Evolutionary conservation across 2,888 invertebrate genomes (phyloP), one percentile per base, ranked within the genome.

Genomic region (Epistrophella euchroma): DNA sequence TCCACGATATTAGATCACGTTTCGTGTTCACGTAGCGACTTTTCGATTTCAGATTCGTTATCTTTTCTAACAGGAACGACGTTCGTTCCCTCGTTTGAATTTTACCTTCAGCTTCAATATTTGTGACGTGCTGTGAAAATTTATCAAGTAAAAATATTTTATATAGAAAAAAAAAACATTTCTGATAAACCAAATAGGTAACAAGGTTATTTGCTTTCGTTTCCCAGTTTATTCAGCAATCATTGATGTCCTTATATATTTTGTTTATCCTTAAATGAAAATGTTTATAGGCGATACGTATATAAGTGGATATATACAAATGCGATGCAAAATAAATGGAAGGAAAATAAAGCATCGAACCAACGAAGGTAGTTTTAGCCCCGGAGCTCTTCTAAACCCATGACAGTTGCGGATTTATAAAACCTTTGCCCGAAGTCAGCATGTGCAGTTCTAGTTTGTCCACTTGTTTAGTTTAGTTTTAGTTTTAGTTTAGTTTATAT

Each of bases 1-100:
- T 50, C 22, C 40, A 64, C 50, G 60, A 83, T 83, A 83, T 83
- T 77, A 78, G 78, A 83, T 83, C 82, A 83, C 66, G 66, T 66
- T 66, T 66, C 50, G 47, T 28, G 50, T 50, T 66, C 66, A 66
- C 82, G 82, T 83, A 83, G 68, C 35, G 68, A 78, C 66, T 72
- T 83, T 78, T 83, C 78, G 82, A 78, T 78, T 83, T 78, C 72
- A 55, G 82, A 83, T 78, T 83, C 78, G 82, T 83, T 83, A 73
- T 83, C 72, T 60, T 77, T 68, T 68, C 25, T 60, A 73, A 73
- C 50, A 60, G 55, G 37, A 19, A 68, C 76, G 58, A 37, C 43
- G 45, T 64, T 64, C 64, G 3, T 11, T 64, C 17, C 45, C 43
- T 45, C 60, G 58, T 77, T 66, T 35, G 50, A 52, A 60, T 58